These are phyloP conservation scores for Vimba vimba DNA, from an alignment of 2,113 vertebrate genomes.

Conservation along the genomic window DNA sequence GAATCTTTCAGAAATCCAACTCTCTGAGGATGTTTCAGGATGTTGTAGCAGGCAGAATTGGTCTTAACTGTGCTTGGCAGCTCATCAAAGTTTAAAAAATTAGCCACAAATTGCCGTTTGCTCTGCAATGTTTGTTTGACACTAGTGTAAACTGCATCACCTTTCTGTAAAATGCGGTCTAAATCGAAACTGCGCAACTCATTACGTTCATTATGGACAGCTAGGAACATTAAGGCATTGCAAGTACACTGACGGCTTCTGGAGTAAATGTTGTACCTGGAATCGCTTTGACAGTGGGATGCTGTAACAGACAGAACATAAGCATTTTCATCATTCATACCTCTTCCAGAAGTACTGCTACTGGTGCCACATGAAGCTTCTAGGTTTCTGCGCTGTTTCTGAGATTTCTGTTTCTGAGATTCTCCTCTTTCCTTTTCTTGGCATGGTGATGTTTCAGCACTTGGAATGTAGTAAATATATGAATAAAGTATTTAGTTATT, in stretches of 20 bases:
- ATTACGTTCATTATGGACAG: background rate
- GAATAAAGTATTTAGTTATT: too few relatives aligned
- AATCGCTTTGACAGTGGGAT: too few relatives aligned
- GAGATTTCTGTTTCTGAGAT: too few relatives aligned
- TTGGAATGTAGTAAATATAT: too few relatives aligned
- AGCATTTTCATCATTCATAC: too few relatives aligned
- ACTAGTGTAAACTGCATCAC: background rate
- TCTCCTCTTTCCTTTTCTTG: too few relatives aligned
- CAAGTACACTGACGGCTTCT: constrained; percentile 27
- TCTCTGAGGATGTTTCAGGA: background rate
- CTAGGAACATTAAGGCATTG: constrained; percentile 27
- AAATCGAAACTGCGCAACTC: background rate
- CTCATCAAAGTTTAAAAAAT: constrained; percentile 25
- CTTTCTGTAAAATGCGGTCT: background rate
- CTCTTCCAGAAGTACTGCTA: too few relatives aligned
- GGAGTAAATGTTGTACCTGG: background rate
- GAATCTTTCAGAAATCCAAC: constrained; percentile 4
- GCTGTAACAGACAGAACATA: too few relatives aligned
- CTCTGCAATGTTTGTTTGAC: background rate
- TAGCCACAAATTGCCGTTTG: background rate
- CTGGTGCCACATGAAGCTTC: too few relatives aligned
- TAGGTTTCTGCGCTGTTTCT: too few relatives aligned
- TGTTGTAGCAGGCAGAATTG: background rate
- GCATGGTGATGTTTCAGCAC: too few relatives aligned
- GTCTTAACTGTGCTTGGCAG: background rate